Evolutionary conservation across 2,113 vertebrate species (phyloP).

Genomic region (Cheirogaleus medius): DNA sequence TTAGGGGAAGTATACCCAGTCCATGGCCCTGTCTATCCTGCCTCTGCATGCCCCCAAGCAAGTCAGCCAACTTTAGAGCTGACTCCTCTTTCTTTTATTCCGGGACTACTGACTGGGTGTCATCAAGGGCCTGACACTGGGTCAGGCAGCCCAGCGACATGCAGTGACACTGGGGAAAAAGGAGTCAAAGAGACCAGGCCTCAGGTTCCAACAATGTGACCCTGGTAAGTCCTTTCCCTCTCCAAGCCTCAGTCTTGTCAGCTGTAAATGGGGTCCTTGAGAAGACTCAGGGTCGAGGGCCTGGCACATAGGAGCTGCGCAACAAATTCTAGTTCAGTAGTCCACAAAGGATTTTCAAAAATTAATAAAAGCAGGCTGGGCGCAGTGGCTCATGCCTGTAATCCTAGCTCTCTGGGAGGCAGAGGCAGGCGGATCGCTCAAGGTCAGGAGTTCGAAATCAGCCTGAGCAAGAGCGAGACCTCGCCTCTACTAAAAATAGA

Average conservation of each 20-base stretch:
- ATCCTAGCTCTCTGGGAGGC: too few species aligned
- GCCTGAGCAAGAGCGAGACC: too few species aligned
- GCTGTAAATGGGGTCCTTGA: not conserved
- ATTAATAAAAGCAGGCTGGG: constrained; percentile 22
- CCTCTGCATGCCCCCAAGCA: not conserved
- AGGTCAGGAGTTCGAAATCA: too few species aligned
- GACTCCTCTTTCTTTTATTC: not conserved
- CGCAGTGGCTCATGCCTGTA: too few species aligned
- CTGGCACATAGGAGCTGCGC: not conserved
- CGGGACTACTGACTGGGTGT: not conserved
- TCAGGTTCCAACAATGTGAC: not conserved
- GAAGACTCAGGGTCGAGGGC: not conserved
- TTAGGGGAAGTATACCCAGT: not conserved
- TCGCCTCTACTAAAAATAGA: too few species aligned
- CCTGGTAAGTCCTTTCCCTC: not conserved
- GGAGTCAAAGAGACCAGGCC: not conserved
- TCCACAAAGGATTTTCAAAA: not conserved
- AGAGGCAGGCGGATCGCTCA: too few species aligned
- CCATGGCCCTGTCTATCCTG: too few species aligned
- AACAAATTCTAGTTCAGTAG: not conserved
- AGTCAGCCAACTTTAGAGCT: not conserved
- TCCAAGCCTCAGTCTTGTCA: not conserved
- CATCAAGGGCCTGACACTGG: not conserved
- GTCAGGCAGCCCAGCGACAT: not conserved
- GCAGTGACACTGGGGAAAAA: not conserved